phyloP scores from a whole-genome alignment of 1,140 invertebrate species.

The Lepidurus arcticus region DNA sequence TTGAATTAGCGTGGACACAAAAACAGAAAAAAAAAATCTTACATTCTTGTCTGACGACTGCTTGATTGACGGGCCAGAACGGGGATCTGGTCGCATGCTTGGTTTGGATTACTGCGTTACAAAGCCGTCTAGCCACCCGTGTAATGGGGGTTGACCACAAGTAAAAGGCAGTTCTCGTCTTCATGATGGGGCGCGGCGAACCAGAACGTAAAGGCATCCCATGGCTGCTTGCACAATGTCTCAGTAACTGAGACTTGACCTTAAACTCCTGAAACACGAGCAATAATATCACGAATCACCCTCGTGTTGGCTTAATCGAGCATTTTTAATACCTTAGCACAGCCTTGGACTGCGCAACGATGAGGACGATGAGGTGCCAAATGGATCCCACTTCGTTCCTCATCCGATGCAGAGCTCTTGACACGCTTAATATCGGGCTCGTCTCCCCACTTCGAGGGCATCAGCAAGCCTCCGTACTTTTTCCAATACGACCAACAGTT shows the following conservation, averaged over 20 bases:
- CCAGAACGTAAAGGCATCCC: slow-evolving; percentile 63
- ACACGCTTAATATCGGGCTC: slow-evolving; percentile 25
- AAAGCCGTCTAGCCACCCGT: slow-evolving; percentile 75
- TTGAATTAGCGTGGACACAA: slow-evolving; percentile 23
- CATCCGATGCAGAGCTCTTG: slow-evolving; percentile 18
- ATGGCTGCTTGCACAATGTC: slow-evolving; percentile 87
- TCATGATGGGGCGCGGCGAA: slow-evolving; percentile 87
- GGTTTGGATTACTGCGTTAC: slow-evolving; percentile 72
- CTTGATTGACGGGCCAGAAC: slow-evolving; percentile 75
- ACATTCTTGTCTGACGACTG: slow-evolving; percentile 79
- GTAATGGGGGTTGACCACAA: slow-evolving; percentile 78
- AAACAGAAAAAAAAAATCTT: slow-evolving; percentile 42
- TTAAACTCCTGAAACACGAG: slow-evolving; percentile 67
- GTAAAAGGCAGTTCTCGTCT: slow-evolving; percentile 92
- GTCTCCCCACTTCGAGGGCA: slow-evolving; percentile 48
- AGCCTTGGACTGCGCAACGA: slow-evolving; percentile 80
- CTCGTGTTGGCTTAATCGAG: neutral
- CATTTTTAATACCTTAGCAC: slow-evolving; percentile 60
- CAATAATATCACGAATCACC: slow-evolving; percentile 23
- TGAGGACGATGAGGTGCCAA: slow-evolving; percentile 55
- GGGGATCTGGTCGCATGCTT: slow-evolving; percentile 80
- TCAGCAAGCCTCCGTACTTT: slow-evolving; percentile 92
- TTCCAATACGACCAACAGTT: slow-evolving; percentile 97
- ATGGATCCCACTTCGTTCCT: neutral
- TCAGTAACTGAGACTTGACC: slow-evolving; percentile 79